These are phyloP conservation scores for Drosophila paranaensis DNA, from an alignment of 2,888 invertebrate species.

Conservation along the genomic window DNA sequence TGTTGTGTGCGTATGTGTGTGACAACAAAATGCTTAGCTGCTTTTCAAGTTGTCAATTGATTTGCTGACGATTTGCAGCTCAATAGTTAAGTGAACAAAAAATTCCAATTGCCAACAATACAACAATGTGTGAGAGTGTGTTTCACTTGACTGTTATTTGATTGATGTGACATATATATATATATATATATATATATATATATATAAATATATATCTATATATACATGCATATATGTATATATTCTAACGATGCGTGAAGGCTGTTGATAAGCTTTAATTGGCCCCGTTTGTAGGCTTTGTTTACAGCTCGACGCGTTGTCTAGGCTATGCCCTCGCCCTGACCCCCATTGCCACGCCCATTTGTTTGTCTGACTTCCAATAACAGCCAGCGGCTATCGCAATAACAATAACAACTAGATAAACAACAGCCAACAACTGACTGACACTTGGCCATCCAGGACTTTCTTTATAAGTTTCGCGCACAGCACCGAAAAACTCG, in stretches of 20 bases:
- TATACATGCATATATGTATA: neutral
- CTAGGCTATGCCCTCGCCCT: neutral
- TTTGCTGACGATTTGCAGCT: constrained; percentile 42
- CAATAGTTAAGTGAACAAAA: constrained; percentile 50
- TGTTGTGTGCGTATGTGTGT: neutral
- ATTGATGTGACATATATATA: constrained; percentile 37
- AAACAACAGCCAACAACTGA: constrained; percentile 16
- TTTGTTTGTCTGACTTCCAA: constrained; percentile 14
- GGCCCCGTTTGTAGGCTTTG: constrained; percentile 62
- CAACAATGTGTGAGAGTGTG: neutral
- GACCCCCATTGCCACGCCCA: constrained; percentile 1
- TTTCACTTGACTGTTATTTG: constrained; percentile 22
- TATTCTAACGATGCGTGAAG: constrained; percentile 39
- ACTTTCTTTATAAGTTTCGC: constrained; percentile 49
- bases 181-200: neutral
- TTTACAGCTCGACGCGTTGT: constrained; percentile 48
- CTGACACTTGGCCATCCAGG: constrained; percentile 64
- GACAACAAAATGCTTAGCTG: constrained; percentile 57
- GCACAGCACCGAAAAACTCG: constrained; percentile 4
- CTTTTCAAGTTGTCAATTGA: constrained; percentile 68
- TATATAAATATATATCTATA: neutral
- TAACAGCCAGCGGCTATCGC: constrained; percentile 9
- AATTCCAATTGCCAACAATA: constrained; percentile 34
- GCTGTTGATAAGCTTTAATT: constrained; percentile 63
- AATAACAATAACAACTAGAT: constrained; percentile 23